Percentiles rank a stretch among this genome's conserved stretches.
These are phyloP conservation scores for Periparus ater DNA, from an alignment of 2,797 vertebrate genomes.

Conservation along the genomic window DNA sequence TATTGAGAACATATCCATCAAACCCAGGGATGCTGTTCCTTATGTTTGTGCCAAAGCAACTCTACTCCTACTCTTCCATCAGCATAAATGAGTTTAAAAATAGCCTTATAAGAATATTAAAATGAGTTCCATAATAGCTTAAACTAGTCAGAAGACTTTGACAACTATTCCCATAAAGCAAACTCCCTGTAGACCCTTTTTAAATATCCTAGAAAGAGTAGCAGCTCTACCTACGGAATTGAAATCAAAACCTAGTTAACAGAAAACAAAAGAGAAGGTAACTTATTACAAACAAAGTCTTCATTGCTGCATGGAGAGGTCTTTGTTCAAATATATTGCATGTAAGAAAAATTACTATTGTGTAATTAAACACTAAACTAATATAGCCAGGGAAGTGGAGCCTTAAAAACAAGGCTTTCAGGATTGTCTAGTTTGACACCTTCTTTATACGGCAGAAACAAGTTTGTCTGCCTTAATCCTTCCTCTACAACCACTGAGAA, in stretches of 20 bases:
- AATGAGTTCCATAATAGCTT: slow-evolving; percentile 2
- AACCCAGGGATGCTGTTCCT: not conserved
- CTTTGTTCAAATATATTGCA: not conserved
- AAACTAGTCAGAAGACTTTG: slow-evolving; percentile 1
- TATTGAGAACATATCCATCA: not conserved
- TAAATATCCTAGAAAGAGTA: not conserved
- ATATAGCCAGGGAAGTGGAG: not conserved
- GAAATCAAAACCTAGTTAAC: not conserved
- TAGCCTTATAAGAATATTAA: slow-evolving; percentile 19
- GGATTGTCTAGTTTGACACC: slow-evolving; percentile 35
- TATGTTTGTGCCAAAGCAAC: slow-evolving; percentile 9
- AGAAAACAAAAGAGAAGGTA: not conserved
- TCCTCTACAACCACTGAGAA: not conserved
- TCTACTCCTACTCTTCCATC: slow-evolving; percentile 2
- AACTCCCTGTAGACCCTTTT: not conserved
- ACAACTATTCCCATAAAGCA: slow-evolving; percentile 5
- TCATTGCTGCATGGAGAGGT: not conserved
- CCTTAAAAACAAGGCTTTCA: slow-evolving; percentile 55
- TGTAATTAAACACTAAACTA: slow-evolving; percentile 36
- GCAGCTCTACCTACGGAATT: not conserved
- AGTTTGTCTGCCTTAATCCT: slow-evolving; percentile 22
- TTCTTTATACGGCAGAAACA: not conserved
- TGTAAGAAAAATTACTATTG: not conserved
- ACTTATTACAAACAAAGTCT: not conserved
- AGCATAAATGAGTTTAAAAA: slow-evolving; percentile 21